Conservation (phyloP, 1,140 invertebrate species). For the Cardiocondyla obscurior region DNA sequence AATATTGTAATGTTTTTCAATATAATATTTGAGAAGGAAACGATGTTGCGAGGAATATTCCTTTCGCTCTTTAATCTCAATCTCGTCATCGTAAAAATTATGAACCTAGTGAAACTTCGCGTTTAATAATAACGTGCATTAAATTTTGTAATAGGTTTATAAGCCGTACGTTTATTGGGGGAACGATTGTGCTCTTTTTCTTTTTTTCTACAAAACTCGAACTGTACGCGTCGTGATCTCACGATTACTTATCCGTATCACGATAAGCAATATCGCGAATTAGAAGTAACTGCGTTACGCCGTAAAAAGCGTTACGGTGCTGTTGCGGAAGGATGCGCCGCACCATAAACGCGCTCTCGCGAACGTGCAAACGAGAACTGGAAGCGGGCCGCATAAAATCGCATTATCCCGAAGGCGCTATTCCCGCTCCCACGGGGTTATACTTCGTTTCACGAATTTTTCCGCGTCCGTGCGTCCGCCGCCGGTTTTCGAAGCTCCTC, state of each 20-base stretch:
- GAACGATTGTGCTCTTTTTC: too few species aligned
- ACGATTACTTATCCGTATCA: slow-evolving; percentile 15
- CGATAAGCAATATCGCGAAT: slow-evolving; percentile 35
- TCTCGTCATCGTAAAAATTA: neutral
- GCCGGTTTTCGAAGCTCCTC: slow-evolving; percentile 44
- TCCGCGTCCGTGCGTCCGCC: slow-evolving; percentile 47
- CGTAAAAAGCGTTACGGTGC: slow-evolving; percentile 4
- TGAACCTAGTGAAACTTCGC: neutral
- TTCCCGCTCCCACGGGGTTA: slow-evolving; percentile 45
- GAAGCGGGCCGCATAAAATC: slow-evolving; percentile 51
- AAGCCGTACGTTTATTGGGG: neutral
- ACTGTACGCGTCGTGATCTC: neutral
- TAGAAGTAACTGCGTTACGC: slow-evolving; percentile 17
- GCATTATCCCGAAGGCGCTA: slow-evolving; percentile 41
- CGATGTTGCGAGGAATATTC: neutral
- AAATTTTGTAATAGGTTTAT: neutral
- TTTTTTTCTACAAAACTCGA: neutral
- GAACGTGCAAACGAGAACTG: slow-evolving; percentile 15
- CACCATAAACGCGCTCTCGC: slow-evolving; percentile 27
- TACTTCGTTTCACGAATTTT: slow-evolving; percentile 58
- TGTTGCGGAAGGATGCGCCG: neutral
- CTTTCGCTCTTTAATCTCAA: neutral
- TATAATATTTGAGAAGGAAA: neutral
- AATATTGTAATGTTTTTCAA: neutral
- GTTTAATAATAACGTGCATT: neutral